phyloP scores from a whole-genome alignment of 2,797 vertebrate species.

The Oophaga sylvatica region DNA sequence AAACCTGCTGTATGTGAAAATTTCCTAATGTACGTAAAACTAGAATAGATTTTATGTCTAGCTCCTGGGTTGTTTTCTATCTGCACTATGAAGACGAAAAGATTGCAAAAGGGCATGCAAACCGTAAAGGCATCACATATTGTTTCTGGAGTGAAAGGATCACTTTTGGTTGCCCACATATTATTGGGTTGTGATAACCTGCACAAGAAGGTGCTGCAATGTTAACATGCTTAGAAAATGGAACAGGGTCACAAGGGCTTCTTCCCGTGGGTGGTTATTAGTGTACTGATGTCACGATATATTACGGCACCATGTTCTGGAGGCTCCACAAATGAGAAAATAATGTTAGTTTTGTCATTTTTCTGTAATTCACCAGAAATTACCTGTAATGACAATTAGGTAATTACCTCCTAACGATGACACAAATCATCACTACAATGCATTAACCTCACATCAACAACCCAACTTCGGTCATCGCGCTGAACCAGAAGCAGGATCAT shows the following conservation, averaged over 20 bases:
- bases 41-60: no score
- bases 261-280: not conserved
- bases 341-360: slow-evolving; percentile 1
- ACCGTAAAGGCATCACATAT: not conserved
- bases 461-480: not conserved
- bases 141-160: not conserved
- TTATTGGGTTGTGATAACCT: not conserved
- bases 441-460: not conserved
- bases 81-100: no score
- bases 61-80: no score
- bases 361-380: not conserved
- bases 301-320: not conserved
- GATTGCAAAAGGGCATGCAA: no score
- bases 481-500: not conserved
- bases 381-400: not conserved
- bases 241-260: not conserved
- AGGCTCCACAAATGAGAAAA: not conserved
- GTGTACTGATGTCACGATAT: not conserved
- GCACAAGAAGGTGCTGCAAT: not conserved
- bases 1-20: no score
- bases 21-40: no score
- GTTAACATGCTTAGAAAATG: not conserved
- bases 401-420: slow-evolving; percentile 15
- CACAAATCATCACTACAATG: not conserved
- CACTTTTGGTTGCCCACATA: not conserved